A percentile compares a stretch with the other conserved stretches of the same genome.
These are phyloP conservation scores for Carabus problematicus DNA, from an alignment of 2,888 invertebrate genomes.

Conservation along the genomic window DNA sequence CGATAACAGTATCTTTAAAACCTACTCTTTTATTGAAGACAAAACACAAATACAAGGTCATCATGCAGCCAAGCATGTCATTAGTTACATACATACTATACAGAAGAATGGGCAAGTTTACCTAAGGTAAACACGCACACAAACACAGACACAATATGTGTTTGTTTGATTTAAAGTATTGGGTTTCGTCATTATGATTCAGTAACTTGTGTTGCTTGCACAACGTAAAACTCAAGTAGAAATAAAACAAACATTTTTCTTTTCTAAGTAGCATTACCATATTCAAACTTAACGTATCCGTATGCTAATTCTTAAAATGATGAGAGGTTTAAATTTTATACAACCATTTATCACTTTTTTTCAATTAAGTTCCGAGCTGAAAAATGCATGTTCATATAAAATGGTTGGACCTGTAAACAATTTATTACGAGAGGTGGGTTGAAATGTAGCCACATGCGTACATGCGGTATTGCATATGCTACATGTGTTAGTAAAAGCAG, in stretches of 20 bases:
- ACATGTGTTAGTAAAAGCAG: conserved; percentile 20
- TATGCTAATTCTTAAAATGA: conserved; percentile 38
- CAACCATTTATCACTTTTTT: conserved; percentile 40
- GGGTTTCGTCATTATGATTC: not conserved
- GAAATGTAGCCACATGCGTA: conserved; percentile 1
- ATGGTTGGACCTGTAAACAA: conserved; percentile 25
- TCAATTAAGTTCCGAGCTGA: conserved; percentile 39
- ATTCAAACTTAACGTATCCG: conserved; percentile 10
- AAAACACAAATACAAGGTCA: too few relatives aligned
- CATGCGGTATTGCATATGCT: conserved; percentile 21
- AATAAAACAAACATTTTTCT: too few relatives aligned
- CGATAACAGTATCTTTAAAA: too few relatives aligned
- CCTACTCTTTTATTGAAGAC: too few relatives aligned
- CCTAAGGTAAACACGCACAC: too few relatives aligned
- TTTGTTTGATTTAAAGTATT: too few relatives aligned
- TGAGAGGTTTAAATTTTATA: conserved; percentile 38
- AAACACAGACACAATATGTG: too few relatives aligned
- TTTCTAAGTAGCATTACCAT: too few relatives aligned
- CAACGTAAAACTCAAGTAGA: not conserved
- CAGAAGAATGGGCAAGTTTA: too few relatives aligned
- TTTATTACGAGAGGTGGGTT: conserved; percentile 25
- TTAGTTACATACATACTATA: too few relatives aligned
- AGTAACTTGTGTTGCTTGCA: not conserved
- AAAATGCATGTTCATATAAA: conserved; percentile 40
- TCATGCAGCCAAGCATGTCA: too few relatives aligned